These are phyloP conservation scores for Trematomus loennbergii DNA, from an alignment of 2,113 vertebrate species.

Conservation along the genomic window DNA sequence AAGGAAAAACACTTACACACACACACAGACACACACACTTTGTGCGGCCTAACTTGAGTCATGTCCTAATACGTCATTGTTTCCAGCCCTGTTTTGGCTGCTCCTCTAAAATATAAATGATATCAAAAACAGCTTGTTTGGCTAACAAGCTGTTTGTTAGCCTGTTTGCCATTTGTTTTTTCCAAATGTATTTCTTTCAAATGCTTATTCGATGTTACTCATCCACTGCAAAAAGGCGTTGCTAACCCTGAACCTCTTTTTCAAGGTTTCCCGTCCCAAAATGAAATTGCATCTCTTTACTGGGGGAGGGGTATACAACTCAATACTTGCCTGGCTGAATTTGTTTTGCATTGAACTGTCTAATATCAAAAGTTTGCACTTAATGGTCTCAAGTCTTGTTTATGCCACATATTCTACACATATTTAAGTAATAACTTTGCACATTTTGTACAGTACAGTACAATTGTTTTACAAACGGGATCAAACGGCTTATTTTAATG, in stretches of 20 bases:
- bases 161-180: slow-evolving; percentile 24
- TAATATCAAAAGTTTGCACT: neutral
- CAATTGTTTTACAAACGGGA: too few relatives aligned
- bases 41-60: neutral
- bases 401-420: neutral
- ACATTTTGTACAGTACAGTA: neutral
- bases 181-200: slow-evolving; percentile 10
- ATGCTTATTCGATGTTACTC: neutral
- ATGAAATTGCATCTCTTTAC: neutral
- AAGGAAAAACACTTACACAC: neutral
- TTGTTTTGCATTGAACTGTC: neutral
- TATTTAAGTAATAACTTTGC: slow-evolving; percentile 1
- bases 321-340: neutral
- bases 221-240: neutral
- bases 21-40: neutral
- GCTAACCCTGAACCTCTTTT: neutral
- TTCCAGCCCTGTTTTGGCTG: slow-evolving; percentile 20
- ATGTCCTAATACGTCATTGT: slow-evolving; percentile 33
- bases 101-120: neutral
- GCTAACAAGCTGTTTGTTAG: slow-evolving; percentile 1
- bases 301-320: neutral
- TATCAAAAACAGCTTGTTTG: slow-evolving; percentile 51
- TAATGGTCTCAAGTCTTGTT: neutral
- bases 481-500: neutral
- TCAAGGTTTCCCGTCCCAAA: neutral